Evolutionary conservation across 2,113 vertebrate species (phyloP).

Genomic region (Amazona guildingii): DNA sequence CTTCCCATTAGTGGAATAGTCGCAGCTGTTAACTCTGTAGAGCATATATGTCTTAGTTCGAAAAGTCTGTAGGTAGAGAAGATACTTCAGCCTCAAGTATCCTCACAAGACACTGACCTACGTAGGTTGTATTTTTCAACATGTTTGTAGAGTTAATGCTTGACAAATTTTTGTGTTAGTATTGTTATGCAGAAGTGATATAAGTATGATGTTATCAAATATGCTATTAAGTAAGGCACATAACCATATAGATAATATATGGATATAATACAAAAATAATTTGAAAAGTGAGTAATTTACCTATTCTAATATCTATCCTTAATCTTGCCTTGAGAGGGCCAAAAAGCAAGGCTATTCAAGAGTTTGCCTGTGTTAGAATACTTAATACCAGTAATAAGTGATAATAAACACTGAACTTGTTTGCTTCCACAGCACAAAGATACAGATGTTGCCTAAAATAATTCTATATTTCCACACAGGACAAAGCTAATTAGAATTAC

Average conservation of each 20-base stretch:
- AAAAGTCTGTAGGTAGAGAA: neutral
- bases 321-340: neutral
- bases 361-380: neutral
- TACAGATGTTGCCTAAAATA: neutral
- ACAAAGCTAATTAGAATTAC: neutral
- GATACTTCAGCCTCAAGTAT: slow-evolving; percentile 23
- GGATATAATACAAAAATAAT: neutral
- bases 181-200: neutral
- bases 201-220: neutral
- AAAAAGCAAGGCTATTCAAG: neutral
- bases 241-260: neutral
- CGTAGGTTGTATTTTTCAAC: neutral
- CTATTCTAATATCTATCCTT: neutral
- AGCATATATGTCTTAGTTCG: neutral
- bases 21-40: slow-evolving; percentile 8
- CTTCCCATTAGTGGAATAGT: slow-evolving; percentile 4
- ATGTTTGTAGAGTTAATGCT: neutral
- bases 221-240: neutral
- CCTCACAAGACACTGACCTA: neutral
- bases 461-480: neutral
- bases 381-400: neutral
- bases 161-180: neutral
- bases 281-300: neutral
- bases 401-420: neutral
- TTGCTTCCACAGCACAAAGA: neutral